These are phyloP conservation scores for Calliopum simillimum DNA, from an alignment of 2,888 invertebrate species.

Conservation along the genomic window DNA sequence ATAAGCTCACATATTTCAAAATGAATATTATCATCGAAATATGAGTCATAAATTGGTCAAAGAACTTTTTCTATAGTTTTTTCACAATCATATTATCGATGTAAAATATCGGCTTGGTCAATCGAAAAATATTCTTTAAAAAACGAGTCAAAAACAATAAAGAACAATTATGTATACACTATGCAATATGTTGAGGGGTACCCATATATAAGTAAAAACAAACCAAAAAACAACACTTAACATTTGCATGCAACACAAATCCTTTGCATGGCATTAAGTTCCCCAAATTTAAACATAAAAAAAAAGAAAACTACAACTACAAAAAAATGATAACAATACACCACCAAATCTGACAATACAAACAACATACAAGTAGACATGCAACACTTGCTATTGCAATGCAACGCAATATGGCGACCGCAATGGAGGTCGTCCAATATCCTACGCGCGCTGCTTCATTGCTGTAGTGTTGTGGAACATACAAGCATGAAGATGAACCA, in stretches of 20 bases:
- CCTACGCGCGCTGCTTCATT: neutral
- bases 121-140: no score
- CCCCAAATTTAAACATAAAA: neutral
- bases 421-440: constrained; percentile 47
- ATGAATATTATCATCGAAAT: no score
- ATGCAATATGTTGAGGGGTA: neutral
- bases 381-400: constrained; percentile 20
- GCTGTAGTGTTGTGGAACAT: neutral
- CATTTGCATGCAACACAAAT: constrained; percentile 12
- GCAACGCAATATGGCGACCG: constrained; percentile 65
- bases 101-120: no score
- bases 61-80: no score
- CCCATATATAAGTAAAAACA: neutral
- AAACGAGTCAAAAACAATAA: no score
- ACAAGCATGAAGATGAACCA: constrained; percentile 1
- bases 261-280: constrained; percentile 14
- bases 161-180: neutral
- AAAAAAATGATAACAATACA: no score
- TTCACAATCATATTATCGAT: no score
- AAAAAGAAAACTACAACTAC: neutral
- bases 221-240: neutral
- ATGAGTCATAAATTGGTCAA: no score
- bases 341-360: no score
- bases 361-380: no score
- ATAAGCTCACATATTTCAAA: no score